These are phyloP conservation scores for Latrodectus hesperus DNA, from an alignment of 2,888 invertebrate genomes.

Conservation along the genomic window DNA sequence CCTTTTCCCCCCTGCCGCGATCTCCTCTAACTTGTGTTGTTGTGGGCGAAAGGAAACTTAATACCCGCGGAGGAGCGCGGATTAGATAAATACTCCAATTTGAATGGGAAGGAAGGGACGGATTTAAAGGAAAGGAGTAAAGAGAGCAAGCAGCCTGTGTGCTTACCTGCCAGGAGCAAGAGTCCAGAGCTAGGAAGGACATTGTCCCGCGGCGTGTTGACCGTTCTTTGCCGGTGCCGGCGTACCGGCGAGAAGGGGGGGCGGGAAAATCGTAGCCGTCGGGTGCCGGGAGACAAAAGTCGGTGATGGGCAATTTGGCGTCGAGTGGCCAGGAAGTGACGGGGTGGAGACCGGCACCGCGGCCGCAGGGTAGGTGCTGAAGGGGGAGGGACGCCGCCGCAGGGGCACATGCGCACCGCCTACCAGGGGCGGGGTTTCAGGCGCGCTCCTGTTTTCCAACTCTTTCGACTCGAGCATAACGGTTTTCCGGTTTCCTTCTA, in stretches of 20 bases:
- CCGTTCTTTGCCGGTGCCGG: conserved; percentile 57
- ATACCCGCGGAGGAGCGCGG: conserved; percentile 42
- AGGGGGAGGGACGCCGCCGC: conserved; percentile 57
- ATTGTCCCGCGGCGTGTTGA: conserved; percentile 69
- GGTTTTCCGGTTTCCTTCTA: not conserved
- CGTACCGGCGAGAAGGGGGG: conserved; percentile 40
- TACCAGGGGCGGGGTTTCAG: conserved; percentile 54
- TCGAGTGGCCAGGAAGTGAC: conserved; percentile 69
- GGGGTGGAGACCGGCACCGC: conserved; percentile 43
- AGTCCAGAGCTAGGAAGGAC: conserved; percentile 71
- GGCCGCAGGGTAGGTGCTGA: conserved; percentile 43
- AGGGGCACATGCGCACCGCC: conserved; percentile 68
- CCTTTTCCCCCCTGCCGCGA: not conserved
- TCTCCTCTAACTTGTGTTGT: conserved; percentile 3
- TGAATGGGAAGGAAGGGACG: conserved; percentile 48
- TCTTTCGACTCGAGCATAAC: not conserved
- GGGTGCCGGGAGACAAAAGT: conserved; percentile 67
- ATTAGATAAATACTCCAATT: conserved; percentile 69
- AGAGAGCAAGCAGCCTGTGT: conserved; percentile 27
- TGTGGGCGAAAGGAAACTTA: conserved; percentile 64
- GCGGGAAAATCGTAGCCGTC: conserved; percentile 57
- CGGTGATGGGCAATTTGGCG: conserved; percentile 69
- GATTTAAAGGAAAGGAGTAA: conserved; percentile 17
- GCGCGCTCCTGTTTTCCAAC: conserved; percentile 18
- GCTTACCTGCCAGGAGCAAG: conserved; percentile 71